Conservation (phyloP, 2,113 vertebrate genomes). For the Dromaius novaehollandiae region DNA sequence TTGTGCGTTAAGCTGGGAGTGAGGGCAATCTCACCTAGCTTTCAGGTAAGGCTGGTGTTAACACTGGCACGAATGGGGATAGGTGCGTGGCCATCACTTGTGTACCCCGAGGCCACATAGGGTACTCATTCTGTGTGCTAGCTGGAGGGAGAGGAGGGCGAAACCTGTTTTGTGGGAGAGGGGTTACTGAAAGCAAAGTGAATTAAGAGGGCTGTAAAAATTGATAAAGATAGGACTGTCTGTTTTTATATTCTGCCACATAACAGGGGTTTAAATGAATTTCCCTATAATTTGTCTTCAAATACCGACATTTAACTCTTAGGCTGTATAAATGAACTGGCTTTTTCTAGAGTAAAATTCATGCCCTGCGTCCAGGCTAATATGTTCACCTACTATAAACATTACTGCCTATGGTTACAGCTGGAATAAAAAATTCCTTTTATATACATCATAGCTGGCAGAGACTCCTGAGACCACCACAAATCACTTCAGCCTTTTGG, state of each 20-base stretch:
- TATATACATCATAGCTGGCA: conserved; percentile 74
- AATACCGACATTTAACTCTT: conserved; percentile 75
- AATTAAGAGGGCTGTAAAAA: conserved; percentile 61
- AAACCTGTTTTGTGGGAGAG: conserved; percentile 34
- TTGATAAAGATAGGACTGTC: conserved; percentile 60
- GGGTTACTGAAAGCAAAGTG: conserved; percentile 47
- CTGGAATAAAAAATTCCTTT: conserved; percentile 77
- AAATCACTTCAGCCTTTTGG: conserved; percentile 72
- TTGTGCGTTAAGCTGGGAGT: neutral
- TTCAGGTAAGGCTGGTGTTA: neutral
- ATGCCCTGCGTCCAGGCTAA: conserved; percentile 74
- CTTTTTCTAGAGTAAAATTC: conserved; percentile 77
- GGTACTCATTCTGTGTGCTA: neutral
- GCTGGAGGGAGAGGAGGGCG: conserved; percentile 16
- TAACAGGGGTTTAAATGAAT: conserved; percentile 76
- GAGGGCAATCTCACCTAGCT: neutral
- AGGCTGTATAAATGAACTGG: conserved; percentile 72
- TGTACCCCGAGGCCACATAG: neutral
- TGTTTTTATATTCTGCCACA: conserved; percentile 72
- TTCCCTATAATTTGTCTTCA: conserved; percentile 76
- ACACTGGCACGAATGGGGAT: neutral
- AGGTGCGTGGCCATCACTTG: neutral
- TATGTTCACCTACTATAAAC: conserved; percentile 76
- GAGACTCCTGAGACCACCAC: conserved; percentile 67
- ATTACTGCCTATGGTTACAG: conserved; percentile 76